These are phyloP conservation scores for Aplochiton taeniatus DNA, from an alignment of 2,797 vertebrate genomes.

Conservation along the genomic window DNA sequence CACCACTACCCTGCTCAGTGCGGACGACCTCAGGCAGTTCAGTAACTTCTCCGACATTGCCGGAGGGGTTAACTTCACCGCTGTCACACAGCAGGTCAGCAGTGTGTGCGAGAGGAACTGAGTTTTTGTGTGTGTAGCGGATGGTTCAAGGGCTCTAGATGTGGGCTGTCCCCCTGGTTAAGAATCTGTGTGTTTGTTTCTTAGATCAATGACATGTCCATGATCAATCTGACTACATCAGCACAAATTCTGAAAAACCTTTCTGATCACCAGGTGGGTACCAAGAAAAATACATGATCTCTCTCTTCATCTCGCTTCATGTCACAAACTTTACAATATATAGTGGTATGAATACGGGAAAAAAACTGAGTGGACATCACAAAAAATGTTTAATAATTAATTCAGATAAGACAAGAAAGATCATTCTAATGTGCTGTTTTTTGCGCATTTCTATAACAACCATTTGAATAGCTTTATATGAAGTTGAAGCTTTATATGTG, in stretches of 20 bases:
- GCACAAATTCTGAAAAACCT: constrained; percentile 63
- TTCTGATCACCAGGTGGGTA: constrained; percentile 58
- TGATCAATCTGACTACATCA: constrained; percentile 60
- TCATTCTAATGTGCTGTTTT: no score
- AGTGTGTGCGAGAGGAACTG: neutral
- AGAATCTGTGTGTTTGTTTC: constrained; percentile 30
- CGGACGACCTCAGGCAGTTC: constrained; percentile 54
- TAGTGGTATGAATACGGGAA: no score
- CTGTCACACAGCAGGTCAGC: neutral
- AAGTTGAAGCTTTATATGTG: no score
- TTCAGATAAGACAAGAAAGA: no score
- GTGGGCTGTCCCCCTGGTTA: no score
- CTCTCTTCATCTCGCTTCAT: no score
- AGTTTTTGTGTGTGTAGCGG: neutral
- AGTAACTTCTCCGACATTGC: constrained; percentile 28
- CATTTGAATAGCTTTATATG: no score
- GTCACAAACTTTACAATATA: neutral
- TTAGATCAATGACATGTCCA: constrained; percentile 70
- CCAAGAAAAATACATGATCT: neutral
- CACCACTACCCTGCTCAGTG: constrained; percentile 67
- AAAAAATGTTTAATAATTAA: no score
- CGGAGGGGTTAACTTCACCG: constrained; percentile 52
- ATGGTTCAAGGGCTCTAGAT: no score
- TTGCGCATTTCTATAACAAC: no score
- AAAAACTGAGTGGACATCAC: no score